phyloP scores from a whole-genome alignment of 2,888 invertebrate species.

The Erannis defoliaria region DNA sequence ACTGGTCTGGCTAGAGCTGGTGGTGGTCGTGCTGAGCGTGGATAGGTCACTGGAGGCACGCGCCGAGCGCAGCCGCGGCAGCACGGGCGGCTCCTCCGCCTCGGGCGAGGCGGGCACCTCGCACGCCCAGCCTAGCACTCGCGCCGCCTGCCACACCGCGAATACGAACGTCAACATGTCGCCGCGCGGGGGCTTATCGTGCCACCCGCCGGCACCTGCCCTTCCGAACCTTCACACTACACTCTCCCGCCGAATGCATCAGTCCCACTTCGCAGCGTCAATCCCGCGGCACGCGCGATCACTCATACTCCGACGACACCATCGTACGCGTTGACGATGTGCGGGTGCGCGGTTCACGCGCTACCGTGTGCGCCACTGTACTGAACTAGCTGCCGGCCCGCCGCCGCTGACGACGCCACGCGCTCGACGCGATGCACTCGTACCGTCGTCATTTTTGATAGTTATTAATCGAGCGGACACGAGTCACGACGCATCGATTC shows the following conservation, averaged over 20 bases:
- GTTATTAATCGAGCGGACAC: conserved; percentile 60
- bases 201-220: conserved; percentile 63
- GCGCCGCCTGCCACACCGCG: conserved; percentile 88
- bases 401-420: conserved; percentile 60
- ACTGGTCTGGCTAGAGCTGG: conserved; percentile 82
- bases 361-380: conserved; percentile 71
- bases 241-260: conserved; percentile 66
- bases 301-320: conserved; percentile 52
- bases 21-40: conserved; percentile 81
- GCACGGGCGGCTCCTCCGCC: conserved; percentile 74
- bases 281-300: conserved; percentile 54
- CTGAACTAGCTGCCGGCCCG: conserved; percentile 63
- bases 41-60: conserved; percentile 83
- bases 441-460: conserved; percentile 77
- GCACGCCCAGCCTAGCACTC: conserved; percentile 84
- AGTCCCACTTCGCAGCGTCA: conserved; percentile 61
- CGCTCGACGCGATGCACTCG: conserved; percentile 66
- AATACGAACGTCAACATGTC: conserved; percentile 88
- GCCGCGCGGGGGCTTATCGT: conserved; percentile 59
- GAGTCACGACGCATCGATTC: conserved; percentile 53
- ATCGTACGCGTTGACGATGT: conserved; percentile 65
- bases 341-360: conserved; percentile 70
- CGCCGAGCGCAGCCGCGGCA: conserved; percentile 80
- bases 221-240: conserved; percentile 66
- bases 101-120: conserved; percentile 70